phyloP scores from a whole-genome alignment of 2,797 vertebrate genomes.

The Myotis vivesi region DNA sequence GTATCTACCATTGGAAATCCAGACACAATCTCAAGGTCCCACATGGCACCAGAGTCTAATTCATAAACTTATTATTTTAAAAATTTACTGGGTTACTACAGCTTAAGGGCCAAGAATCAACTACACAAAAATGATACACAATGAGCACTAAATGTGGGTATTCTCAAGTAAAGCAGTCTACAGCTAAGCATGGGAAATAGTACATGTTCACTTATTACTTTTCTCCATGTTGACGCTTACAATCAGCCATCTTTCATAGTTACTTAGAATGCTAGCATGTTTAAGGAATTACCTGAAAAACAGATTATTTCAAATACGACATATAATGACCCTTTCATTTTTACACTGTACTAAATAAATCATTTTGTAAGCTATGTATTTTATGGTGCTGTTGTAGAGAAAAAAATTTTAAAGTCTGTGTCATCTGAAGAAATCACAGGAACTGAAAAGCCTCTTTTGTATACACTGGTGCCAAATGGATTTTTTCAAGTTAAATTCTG shows the following conservation, averaged over 20 bases:
- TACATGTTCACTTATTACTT: not conserved
- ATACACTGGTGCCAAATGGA: too few species aligned
- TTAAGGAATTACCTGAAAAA: conserved; percentile 10
- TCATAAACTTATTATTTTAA: not conserved
- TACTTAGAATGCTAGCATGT: not conserved
- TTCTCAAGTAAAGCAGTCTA: not conserved
- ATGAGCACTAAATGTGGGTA: not conserved
- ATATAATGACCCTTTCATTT: not conserved
- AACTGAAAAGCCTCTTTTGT: too few species aligned
- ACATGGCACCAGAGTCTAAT: not conserved
- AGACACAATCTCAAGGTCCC: not conserved
- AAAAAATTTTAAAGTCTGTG: too few species aligned
- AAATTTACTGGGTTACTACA: not conserved
- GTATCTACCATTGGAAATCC: not conserved
- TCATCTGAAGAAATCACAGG: too few species aligned
- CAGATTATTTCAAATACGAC: not conserved
- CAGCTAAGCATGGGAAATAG: not conserved
- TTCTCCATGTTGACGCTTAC: not conserved
- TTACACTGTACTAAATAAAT: not conserved
- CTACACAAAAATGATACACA: not conserved
- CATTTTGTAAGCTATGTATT: not conserved
- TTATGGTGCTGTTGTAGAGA: not conserved
- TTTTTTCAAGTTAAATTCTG: too few species aligned
- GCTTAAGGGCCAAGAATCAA: not conserved
- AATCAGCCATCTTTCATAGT: not conserved